These are phyloP conservation scores for Agriopis aurantiaria DNA, from an alignment of 2,888 invertebrate genomes.

Conservation along the genomic window DNA sequence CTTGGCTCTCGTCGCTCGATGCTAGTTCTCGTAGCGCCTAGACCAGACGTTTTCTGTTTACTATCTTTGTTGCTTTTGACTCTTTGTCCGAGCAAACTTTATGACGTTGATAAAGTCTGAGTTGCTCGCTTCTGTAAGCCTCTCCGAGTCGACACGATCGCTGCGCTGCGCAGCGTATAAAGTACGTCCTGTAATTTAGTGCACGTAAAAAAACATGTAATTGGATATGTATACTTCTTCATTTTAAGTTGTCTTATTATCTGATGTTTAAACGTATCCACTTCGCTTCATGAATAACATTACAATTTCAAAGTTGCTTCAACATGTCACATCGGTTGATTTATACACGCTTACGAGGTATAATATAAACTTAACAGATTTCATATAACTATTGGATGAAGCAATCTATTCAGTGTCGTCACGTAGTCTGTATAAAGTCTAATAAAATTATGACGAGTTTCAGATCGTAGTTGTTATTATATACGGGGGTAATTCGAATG, in stretches of 20 bases:
- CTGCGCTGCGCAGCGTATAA: not conserved
- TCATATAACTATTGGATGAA: not conserved
- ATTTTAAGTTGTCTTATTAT: not conserved
- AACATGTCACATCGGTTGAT: constrained; percentile 4
- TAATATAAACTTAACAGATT: not conserved
- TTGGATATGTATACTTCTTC: constrained; percentile 12
- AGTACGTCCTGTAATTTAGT: constrained; percentile 19
- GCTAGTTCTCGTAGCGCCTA: constrained; percentile 44
- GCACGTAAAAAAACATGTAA: constrained; percentile 24
- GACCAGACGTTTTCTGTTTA: constrained; percentile 39
- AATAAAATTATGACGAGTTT: not conserved
- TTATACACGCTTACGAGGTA: constrained; percentile 6
- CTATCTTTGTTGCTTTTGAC: constrained; percentile 18
- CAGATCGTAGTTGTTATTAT: too few species aligned
- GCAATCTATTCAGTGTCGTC: not conserved
- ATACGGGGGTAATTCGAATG: too few species aligned
- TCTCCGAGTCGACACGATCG: constrained; percentile 13
- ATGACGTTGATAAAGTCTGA: constrained; percentile 3
- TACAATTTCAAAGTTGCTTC: constrained; percentile 10
- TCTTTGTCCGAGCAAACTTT: constrained; percentile 1
- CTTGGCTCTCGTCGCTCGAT: constrained; percentile 42
- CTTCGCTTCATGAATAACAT: constrained; percentile 16
- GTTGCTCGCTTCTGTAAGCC: not conserved
- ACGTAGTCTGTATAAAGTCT: not conserved
- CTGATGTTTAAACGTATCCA: constrained; percentile 11